Conservation (phyloP, 2,888 invertebrate species). For the Sceliomorpha sp. region DNA sequence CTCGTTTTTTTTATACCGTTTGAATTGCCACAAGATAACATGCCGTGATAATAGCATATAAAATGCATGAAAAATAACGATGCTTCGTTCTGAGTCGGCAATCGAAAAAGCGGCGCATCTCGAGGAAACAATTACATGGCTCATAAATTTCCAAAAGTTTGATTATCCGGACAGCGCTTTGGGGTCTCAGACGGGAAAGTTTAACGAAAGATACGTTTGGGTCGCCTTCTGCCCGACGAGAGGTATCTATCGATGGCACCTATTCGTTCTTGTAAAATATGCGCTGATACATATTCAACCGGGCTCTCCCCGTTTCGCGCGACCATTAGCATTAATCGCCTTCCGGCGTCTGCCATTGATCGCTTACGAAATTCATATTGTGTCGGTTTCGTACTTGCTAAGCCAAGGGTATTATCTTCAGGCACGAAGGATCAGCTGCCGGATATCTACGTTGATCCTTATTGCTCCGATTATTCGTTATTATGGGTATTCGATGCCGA, state of each 20-base stretch:
- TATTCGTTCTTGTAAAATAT: slow-evolving; percentile 61
- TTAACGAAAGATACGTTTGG: slow-evolving; percentile 44
- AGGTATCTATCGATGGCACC: slow-evolving; percentile 50
- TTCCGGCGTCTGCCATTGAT: slow-evolving; percentile 68
- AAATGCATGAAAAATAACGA: too few relatives aligned
- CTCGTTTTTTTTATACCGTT: slow-evolving; percentile 60
- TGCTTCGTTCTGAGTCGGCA: slow-evolving; percentile 1
- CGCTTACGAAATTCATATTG: slow-evolving; percentile 69
- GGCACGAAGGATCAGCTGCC: slow-evolving; percentile 63
- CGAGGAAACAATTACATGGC: slow-evolving; percentile 15
- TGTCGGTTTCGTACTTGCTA: slow-evolving; percentile 64
- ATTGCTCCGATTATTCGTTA: slow-evolving; percentile 61
- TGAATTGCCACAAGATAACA: too few relatives aligned
- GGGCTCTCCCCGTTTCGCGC: slow-evolving; percentile 55
- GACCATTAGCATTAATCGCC: slow-evolving; percentile 73
- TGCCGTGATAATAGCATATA: too few relatives aligned
- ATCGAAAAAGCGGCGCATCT: not conserved
- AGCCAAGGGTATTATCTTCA: slow-evolving; percentile 64
- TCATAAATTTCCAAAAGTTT: slow-evolving; percentile 41
- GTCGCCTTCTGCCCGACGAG: slow-evolving; percentile 35
- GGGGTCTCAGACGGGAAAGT: slow-evolving; percentile 39
- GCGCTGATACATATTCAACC: slow-evolving; percentile 74
- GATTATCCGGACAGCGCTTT: slow-evolving; percentile 37
- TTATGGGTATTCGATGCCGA: slow-evolving; percentile 54
- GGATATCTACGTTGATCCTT: slow-evolving; percentile 60